Evolutionary conservation across 1,140 invertebrate species (phyloP).

Genomic region (Octopus bimaculoides): DNA sequence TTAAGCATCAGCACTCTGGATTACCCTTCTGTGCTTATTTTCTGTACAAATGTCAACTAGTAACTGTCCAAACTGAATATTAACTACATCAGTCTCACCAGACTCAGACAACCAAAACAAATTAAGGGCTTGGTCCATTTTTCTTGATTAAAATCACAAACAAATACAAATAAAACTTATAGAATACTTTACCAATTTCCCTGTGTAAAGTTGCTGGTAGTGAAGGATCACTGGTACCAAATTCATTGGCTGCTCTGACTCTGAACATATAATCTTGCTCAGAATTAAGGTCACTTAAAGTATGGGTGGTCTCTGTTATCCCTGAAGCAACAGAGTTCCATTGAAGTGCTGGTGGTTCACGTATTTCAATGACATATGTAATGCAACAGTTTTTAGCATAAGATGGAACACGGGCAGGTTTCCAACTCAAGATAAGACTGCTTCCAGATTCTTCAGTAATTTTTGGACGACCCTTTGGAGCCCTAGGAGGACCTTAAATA

Average conservation of each 20-base stretch:
- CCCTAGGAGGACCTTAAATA: conserved; percentile 4
- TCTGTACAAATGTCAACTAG: no score
- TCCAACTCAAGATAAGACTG: background rate
- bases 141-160: no score
- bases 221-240: conserved; percentile 51
- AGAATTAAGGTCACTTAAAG: conserved; percentile 34
- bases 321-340: conserved; percentile 36
- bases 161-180: no score
- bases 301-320: conserved; percentile 31
- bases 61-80: no score
- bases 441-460: conserved; percentile 15
- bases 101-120: no score
- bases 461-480: conserved; percentile 11
- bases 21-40: no score
- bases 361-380: conserved; percentile 38
- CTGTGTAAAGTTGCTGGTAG: conserved; percentile 52
- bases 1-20: no score
- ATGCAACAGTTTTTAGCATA: conserved; percentile 23
- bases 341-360: conserved; percentile 33
- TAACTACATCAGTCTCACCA: no score
- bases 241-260: conserved; percentile 90
- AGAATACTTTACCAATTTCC: conserved; percentile 35
- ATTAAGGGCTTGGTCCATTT: no score
- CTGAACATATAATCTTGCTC: conserved; percentile 78
- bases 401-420: background rate